phyloP scores from a whole-genome alignment of 2,113 vertebrate species.

The Maccullochella peelii region DNA sequence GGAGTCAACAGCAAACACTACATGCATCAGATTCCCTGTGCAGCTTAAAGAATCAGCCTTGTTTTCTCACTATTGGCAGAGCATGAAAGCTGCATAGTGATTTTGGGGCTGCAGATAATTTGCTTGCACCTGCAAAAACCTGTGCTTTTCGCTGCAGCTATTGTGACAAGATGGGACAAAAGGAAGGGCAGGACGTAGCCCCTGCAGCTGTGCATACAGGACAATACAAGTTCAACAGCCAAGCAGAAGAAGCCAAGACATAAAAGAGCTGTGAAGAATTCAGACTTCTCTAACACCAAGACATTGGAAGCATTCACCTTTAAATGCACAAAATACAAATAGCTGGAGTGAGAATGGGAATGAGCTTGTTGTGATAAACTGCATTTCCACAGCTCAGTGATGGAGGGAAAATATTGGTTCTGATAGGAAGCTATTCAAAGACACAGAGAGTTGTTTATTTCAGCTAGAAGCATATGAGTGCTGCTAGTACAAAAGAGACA shows the following conservation, averaged over 20 bases:
- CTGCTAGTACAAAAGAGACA: neutral
- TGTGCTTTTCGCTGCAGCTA: conserved; percentile 57
- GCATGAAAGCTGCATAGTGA: conserved; percentile 50
- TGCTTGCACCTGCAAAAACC: conserved; percentile 79
- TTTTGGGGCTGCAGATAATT: conserved; percentile 61
- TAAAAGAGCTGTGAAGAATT: conserved; percentile 55
- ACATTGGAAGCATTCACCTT: conserved; percentile 25
- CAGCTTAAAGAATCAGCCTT: conserved; percentile 30
- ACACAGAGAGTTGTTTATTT: neutral
- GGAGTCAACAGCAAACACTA: conserved; percentile 13
- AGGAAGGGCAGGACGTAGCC: conserved; percentile 55
- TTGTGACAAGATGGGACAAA: conserved; percentile 77
- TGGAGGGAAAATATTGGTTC: conserved; percentile 9
- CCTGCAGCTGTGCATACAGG: conserved; percentile 85
- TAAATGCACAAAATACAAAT: conserved; percentile 3
- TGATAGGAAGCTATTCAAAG: neutral
- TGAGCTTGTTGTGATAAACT: conserved; percentile 33
- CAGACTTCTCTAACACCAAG: conserved; percentile 37
- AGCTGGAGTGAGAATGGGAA: conserved; percentile 7
- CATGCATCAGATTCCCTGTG: conserved; percentile 14
- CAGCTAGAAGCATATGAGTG: neutral
- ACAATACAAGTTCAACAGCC: conserved; percentile 76
- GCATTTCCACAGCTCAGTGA: conserved; percentile 39
- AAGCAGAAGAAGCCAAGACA: conserved; percentile 55
- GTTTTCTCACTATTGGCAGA: conserved; percentile 47